Conservation (phyloP, 2,797 vertebrate genomes). For the Alca torda region DNA sequence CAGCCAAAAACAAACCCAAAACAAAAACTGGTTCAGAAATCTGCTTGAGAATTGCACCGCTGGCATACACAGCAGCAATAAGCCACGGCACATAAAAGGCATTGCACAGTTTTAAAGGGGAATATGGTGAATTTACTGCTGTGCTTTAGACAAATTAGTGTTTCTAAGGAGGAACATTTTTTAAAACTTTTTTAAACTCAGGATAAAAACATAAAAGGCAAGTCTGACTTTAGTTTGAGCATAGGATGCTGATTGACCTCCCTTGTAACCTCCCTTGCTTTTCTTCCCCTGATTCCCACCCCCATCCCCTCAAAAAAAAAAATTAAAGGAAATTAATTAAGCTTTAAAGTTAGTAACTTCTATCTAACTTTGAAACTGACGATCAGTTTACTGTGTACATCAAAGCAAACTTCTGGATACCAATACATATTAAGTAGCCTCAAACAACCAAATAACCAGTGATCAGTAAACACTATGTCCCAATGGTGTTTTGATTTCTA, state of each 20-base stretch:
- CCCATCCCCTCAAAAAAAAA: no score
- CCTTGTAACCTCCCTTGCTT: neutral
- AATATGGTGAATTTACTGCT: neutral
- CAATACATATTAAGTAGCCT: no score
- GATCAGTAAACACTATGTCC: neutral
- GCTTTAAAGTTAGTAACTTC: neutral
- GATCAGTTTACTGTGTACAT: neutral
- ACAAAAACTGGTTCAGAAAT: neutral
- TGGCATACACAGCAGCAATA: rapidly evolving
- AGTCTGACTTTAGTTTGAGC: neutral
- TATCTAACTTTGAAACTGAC: neutral
- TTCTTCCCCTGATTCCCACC: no score
- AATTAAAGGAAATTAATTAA: neutral
- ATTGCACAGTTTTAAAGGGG: rapidly evolving
- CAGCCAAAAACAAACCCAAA: no score
- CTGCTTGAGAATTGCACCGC: neutral
- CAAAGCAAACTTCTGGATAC: neutral
- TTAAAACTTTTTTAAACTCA: neutral
- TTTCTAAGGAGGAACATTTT: neutral
- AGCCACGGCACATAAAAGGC: rapidly evolving
- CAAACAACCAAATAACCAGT: neutral
- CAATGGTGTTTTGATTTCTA: no score
- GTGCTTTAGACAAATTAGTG: neutral
- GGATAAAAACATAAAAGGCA: neutral
- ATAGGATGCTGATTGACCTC: no score